Percentiles rank a stretch among this genome's conserved stretches.
Conservation (phyloP, 35 echinoderm and acorn worm species). For the Ptychodera flava region DNA sequence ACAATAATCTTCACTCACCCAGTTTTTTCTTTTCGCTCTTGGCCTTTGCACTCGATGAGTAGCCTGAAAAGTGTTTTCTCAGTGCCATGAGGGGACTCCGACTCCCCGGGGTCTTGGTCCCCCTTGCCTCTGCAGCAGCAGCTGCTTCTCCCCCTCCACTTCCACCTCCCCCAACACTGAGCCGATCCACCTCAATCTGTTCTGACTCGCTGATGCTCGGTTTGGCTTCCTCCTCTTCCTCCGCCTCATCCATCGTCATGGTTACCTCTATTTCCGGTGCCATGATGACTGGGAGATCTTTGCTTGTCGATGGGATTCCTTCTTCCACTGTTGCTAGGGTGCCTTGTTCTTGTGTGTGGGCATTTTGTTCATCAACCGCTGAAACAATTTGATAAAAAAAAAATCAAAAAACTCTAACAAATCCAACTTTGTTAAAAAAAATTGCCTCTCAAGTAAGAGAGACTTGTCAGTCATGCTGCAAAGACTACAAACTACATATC, state of each 20-base stretch:
- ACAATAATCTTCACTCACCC: slow-evolving; percentile 67
- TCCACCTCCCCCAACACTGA: slow-evolving; percentile 21
- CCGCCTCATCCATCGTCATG: slow-evolving; percentile 33
- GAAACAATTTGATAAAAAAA: slow-evolving; percentile 7
- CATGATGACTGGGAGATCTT: slow-evolving; percentile 28
- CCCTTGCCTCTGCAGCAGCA: neutral
- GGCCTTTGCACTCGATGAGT: slow-evolving; percentile 59
- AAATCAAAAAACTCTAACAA: slow-evolving; percentile 2
- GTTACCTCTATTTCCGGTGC: slow-evolving; percentile 34
- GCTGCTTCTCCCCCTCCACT: slow-evolving; percentile 12
- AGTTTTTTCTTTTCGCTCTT: slow-evolving; percentile 81
- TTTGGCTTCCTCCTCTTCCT: neutral
- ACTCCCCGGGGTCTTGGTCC: slow-evolving; percentile 15
- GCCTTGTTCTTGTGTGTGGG: slow-evolving; percentile 83
- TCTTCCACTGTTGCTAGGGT: slow-evolving; percentile 57
- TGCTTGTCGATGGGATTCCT: slow-evolving; percentile 43
- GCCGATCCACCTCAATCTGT: neutral
- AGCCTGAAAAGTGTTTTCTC: slow-evolving; percentile 37
- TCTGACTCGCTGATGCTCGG: neutral
- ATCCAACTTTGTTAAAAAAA: no score
- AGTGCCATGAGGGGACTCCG: neutral
- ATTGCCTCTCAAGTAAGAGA: no score
- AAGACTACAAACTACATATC: no score
- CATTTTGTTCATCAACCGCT: slow-evolving; percentile 99
- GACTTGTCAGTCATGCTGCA: no score